A percentile compares a stretch with the other conserved stretches of the same genome.
phyloP scores from a whole-genome alignment of 2,888 invertebrate genomes.

The Sepioteuthis lessoniana region DNA sequence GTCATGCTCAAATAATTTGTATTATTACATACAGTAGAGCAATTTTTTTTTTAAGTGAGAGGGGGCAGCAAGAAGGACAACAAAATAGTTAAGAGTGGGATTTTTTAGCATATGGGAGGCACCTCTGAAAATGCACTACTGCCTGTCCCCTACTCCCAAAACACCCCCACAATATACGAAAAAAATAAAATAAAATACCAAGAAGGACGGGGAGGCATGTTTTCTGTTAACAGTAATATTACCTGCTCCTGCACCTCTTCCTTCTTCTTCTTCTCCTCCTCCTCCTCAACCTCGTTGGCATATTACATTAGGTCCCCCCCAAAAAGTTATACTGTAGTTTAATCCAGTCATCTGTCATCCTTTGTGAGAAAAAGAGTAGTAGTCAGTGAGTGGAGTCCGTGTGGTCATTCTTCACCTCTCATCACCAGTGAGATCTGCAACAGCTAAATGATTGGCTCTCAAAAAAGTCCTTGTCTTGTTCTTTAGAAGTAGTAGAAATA shows the following conservation, averaged over 20 bases:
- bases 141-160: not conserved
- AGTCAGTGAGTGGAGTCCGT: not conserved
- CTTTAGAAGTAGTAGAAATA: not conserved
- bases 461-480: not conserved
- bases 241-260: constrained; percentile 16
- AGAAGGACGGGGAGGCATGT: not conserved
- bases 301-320: not conserved
- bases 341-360: not conserved
- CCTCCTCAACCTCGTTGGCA: not conserved
- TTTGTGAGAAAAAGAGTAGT: not conserved
- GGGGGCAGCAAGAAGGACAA: not conserved
- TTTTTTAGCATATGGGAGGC: not conserved
- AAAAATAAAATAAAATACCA: not conserved
- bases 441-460: constrained; percentile 24
- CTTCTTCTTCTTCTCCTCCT: not conserved
- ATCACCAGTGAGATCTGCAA: constrained; percentile 35
- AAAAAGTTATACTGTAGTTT: not conserved
- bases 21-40: not conserved
- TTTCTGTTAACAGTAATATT: not conserved
- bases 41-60: not conserved
- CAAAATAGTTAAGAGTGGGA: not conserved
- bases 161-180: not conserved
- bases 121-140: not conserved
- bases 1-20: not conserved
- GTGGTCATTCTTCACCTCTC: constrained; percentile 39